Percentiles rank a stretch among this genome's conserved stretches.
Conservation (phyloP, 2,888 invertebrate species). For the Apodemia mormo region DNA sequence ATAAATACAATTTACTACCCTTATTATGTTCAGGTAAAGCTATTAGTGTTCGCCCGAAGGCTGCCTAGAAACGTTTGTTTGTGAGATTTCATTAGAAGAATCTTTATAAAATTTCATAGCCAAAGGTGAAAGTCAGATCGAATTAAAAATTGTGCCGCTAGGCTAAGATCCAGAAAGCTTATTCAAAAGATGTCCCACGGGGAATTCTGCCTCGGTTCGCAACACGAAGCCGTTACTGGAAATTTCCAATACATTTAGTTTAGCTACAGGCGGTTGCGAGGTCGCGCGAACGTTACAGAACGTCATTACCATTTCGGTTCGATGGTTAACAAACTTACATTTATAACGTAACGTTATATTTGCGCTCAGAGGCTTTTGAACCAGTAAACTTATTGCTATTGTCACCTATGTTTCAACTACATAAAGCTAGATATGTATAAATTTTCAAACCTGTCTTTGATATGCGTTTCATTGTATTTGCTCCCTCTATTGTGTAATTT, state of each 20-base stretch:
- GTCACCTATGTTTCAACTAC: background rate
- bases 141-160: background rate
- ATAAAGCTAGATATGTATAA: too few species aligned
- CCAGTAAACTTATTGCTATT: background rate
- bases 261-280: background rate
- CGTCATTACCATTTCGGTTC: background rate
- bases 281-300: background rate
- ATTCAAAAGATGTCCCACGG: conserved; percentile 8
- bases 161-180: background rate
- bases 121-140: background rate
- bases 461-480: too few species aligned
- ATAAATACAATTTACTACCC: too few species aligned
- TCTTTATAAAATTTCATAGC: background rate
- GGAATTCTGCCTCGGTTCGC: background rate
- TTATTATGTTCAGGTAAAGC: too few species aligned
- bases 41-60: too few species aligned
- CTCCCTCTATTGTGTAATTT: too few species aligned
- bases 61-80: too few species aligned
- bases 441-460: too few species aligned
- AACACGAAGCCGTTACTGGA: background rate
- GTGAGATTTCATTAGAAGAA: too few species aligned
- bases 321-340: background rate
- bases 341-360: background rate
- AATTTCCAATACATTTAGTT: conserved; percentile 13
- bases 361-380: background rate